Base-by-base conservation (phyloP, 1,140 invertebrate genomes). In the Lordiphosa collinella region DNA sequence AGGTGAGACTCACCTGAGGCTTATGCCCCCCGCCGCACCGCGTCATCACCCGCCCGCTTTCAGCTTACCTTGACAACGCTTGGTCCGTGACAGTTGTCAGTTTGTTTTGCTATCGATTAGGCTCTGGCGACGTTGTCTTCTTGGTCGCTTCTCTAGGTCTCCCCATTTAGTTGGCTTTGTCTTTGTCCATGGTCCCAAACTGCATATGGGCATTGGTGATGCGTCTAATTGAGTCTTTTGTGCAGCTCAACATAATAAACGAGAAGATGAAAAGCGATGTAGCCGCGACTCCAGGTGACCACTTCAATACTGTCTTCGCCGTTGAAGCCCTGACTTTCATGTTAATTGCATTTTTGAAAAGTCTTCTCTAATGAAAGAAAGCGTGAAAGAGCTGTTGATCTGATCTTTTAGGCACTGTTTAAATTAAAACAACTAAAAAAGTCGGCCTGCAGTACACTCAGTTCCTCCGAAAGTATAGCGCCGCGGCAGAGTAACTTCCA, bases 81-180 rank as follows among this genome's bases (percentile, higher is more conserved):
- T 31, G 37, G 49, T 64, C 61, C 67, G 76, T 84, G 72, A 82
- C 67, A 76, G 51, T 72, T 68, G 78, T 55, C 51, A 63, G 58
- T 84, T 82, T 74, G 52, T 63, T 57, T 53, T 16, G 61, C 66
- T 82, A 82, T 82, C 76, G 76, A 82, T 82, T 82, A 82, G 57
- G 72, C 67, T 70, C 43, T 40, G 31, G 29, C 32, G 31, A 48
- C 49, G 10, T 40, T n/a, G 22, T 40, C 37, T 13, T 40, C 37
- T 18, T 62, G 51, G 63, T 49, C 54, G 35, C 31, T 54, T 46
- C 43, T 61, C 66, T 71, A 57, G 51, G 54, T 60, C 76, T 52
- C 70, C 38, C 31, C 31, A 35, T 36, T 10, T 48, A 29, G 25
- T 8, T 29, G 18, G 34, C 53, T 50, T 52, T 52, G 14, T 43